Evolutionary conservation across 2,113 vertebrate species (phyloP).

Genomic region (Macrotis lagotis): DNA sequence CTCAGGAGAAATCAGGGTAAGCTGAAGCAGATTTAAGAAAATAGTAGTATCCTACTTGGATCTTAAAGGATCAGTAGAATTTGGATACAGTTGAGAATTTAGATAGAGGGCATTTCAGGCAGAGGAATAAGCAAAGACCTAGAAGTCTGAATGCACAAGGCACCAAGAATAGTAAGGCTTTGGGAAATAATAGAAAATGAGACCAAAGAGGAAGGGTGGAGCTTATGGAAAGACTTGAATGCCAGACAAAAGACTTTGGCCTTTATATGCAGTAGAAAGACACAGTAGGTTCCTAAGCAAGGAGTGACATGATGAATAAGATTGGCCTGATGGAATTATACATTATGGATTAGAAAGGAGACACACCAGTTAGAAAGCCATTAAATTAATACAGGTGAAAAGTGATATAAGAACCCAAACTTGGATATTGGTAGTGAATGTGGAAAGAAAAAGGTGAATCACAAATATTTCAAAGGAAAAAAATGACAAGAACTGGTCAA

Average conservation of each 20-base stretch:
- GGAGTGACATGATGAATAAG: no score
- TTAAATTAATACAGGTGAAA: background rate
- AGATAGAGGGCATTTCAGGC: no score
- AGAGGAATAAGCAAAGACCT: background rate
- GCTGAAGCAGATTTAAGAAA: background rate
- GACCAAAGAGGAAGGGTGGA: background rate
- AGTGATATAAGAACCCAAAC: background rate
- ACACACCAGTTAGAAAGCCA: background rate
- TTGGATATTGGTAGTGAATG: accelerated
- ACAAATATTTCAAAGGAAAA: constrained; percentile 19
- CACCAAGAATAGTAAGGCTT: background rate
- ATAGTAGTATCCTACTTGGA: background rate
- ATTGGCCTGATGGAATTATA: background rate
- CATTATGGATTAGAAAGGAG: background rate
- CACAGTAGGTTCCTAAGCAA: background rate
- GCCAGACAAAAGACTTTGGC: background rate
- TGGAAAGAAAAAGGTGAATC: background rate
- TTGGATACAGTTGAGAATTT: background rate
- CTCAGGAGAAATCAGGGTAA: background rate
- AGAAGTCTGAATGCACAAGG: background rate
- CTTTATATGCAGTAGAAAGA: background rate
- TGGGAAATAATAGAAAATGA: background rate
- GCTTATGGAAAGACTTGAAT: background rate
- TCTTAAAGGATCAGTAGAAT: background rate
- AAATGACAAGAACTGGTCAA: constrained; percentile 20